These are phyloP conservation scores for Vandiemenella viatica DNA, from an alignment of 2,888 invertebrate species.

Conservation along the genomic window DNA sequence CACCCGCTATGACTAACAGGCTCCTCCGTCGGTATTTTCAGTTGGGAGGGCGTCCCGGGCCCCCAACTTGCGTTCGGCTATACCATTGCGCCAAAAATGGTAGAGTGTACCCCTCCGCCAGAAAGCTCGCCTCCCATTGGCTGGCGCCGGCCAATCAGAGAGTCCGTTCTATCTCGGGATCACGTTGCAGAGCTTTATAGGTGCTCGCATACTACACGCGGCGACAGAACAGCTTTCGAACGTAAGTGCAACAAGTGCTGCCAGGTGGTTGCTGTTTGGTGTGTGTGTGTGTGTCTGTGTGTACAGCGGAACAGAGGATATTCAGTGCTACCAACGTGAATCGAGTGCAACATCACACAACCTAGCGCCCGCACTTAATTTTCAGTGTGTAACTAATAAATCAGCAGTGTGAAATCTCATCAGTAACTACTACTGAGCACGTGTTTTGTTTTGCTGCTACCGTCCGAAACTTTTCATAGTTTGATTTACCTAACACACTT, in stretches of 20 bases:
- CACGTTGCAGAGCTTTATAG: slow-evolving; percentile 71
- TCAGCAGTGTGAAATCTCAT: too few species aligned
- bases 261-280: not conserved
- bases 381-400: too few species aligned
- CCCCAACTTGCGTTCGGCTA: not conserved
- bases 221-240: slow-evolving; percentile 94
- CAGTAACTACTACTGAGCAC: too few species aligned
- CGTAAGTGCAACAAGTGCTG: slow-evolving; percentile 55
- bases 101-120: slow-evolving; percentile 34
- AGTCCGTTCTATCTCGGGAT: slow-evolving; percentile 41
- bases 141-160: slow-evolving; percentile 30
- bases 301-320: not conserved
- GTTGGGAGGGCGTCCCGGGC: not conserved
- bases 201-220: slow-evolving; percentile 49
- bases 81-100: slow-evolving; percentile 44
- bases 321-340: too few species aligned
- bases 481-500: too few species aligned
- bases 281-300: not conserved
- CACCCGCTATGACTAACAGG: not conserved
- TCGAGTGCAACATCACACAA: too few species aligned
- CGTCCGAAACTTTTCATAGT: too few species aligned
- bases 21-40: not conserved
- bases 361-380: too few species aligned
- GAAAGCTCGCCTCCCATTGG: slow-evolving; percentile 36
- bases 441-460: too few species aligned